Base-by-base conservation (phyloP, 2,113 vertebrate species). In the Crypturellus undulatus region DNA sequence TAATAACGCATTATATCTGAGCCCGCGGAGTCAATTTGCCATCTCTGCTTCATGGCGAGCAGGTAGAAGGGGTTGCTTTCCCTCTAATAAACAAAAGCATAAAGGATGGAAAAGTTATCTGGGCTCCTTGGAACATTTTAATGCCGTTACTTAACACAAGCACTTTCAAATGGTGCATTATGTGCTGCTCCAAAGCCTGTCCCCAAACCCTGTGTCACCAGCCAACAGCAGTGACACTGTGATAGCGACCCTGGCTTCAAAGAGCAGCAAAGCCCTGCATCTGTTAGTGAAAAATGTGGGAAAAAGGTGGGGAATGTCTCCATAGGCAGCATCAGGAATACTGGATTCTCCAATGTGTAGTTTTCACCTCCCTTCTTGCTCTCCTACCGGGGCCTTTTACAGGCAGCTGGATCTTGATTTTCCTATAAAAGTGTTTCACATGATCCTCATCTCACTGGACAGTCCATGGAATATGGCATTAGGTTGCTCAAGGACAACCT, bases 51-150 rank as follows among this genome's bases (percentile, higher is more conserved):
- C 63, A 85, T 51, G 43, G 26, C 25, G 47, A 71, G 34, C 60
- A 92, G 86, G 90, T 94, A 68, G 38, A 85, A 69, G 0, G 42
- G 76, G 43, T 94, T 92, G 38, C 38, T 88, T 26, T 80, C 60
- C 73, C 25, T 24, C 32, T 47, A 75, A 56, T 60, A 93, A 94
- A 89, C 67, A 87, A 89, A 77, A 63, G 56, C 12, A 34, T 0
- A 49, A 69, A 60, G 87, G 65, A 83, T 75, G 79, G 90, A 95
- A 94, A 92, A 93, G 47, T 45, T 69, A 93, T 49, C 73, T 62
- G 77, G 64, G 79, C 38, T 79, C 42, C 70, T 54, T 83, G 69
- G 60, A 73, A 38, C 1, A n/a, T 36, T 83, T 56, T n/a, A 60
- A 45, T 42, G 63, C 18, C 16, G 49, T 42, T 77, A 42, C 56